phyloP scores from a whole-genome alignment of 2,797 vertebrate species.

The Oophaga sylvatica region DNA sequence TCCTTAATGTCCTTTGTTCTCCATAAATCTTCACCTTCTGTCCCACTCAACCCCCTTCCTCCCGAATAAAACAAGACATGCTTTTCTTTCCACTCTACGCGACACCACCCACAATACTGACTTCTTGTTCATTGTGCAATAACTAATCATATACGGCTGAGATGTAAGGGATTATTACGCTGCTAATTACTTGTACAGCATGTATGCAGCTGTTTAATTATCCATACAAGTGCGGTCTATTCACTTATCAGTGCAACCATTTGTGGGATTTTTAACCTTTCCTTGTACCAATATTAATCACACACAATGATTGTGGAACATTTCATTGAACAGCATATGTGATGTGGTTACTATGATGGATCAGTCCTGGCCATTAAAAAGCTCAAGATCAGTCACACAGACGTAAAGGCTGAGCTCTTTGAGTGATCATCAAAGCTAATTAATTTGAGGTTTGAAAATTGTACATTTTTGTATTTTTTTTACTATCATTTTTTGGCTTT shows the following conservation, averaged over 20 bases:
- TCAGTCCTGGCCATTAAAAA: neutral
- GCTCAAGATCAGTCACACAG: neutral
- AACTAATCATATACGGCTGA: slow-evolving; percentile 26
- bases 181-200: slow-evolving; percentile 43
- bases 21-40: neutral
- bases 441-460: neutral
- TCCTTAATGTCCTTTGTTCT: neutral
- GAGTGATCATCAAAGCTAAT: neutral
- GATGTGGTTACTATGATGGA: neutral
- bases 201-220: slow-evolving; percentile 52
- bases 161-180: slow-evolving; percentile 38
- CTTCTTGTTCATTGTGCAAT: slow-evolving; percentile 19
- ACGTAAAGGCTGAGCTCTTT: neutral
- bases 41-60: neutral
- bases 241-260: slow-evolving; percentile 24
- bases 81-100: neutral
- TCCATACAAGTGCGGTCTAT: slow-evolving; percentile 35
- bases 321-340: slow-evolving; percentile 16
- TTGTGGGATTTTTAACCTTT: slow-evolving; percentile 42
- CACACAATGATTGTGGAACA: slow-evolving; percentile 14
- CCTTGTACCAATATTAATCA: slow-evolving; percentile 23
- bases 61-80: neutral
- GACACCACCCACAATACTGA: neutral
- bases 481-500: neutral
- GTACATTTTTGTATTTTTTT: neutral